phyloP scores from a whole-genome alignment of 1,140 invertebrate species.

The Lasioglossum albipes region DNA sequence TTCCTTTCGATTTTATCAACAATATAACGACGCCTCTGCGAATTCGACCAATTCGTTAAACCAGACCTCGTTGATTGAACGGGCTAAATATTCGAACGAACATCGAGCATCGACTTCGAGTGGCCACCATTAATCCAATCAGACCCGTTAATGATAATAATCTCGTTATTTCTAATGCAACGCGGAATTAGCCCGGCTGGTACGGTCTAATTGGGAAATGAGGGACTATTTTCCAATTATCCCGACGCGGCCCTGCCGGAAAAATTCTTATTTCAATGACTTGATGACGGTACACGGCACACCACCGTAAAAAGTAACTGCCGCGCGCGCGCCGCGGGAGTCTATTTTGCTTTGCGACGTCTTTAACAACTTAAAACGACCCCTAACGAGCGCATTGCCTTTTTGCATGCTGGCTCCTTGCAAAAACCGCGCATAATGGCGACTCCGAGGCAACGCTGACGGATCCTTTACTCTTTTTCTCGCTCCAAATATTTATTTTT shows the following conservation, averaged over 20 bases:
- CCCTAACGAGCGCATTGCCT: background rate
- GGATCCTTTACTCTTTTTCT: too few species aligned
- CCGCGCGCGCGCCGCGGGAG: background rate
- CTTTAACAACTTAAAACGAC: background rate
- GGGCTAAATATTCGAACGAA: slow-evolving; percentile 13
- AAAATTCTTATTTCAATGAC: slow-evolving; percentile 28
- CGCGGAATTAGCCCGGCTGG: slow-evolving; percentile 1
- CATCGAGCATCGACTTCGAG: slow-evolving; percentile 16
- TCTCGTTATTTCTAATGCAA: slow-evolving; percentile 29
- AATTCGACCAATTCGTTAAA: background rate
- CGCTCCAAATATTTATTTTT: too few species aligned
- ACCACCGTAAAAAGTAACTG: slow-evolving; percentile 5
- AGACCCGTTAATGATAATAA: slow-evolving; percentile 30
- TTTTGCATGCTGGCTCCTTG: background rate
- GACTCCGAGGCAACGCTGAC: too few species aligned
- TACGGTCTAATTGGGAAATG: slow-evolving; percentile 38
- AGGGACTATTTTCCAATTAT: slow-evolving; percentile 33
- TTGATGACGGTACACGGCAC: background rate
- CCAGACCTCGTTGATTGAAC: background rate
- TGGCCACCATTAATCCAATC: slow-evolving; percentile 26
- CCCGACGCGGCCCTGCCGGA: background rate
- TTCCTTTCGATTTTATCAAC: too few species aligned
- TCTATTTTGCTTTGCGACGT: too few species aligned
- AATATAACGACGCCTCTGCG: too few species aligned
- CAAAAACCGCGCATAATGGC: background rate